Evolutionary conservation across 2,113 vertebrate genomes (phyloP).

Genomic region (Gasterosteus nipponicus): DNA sequence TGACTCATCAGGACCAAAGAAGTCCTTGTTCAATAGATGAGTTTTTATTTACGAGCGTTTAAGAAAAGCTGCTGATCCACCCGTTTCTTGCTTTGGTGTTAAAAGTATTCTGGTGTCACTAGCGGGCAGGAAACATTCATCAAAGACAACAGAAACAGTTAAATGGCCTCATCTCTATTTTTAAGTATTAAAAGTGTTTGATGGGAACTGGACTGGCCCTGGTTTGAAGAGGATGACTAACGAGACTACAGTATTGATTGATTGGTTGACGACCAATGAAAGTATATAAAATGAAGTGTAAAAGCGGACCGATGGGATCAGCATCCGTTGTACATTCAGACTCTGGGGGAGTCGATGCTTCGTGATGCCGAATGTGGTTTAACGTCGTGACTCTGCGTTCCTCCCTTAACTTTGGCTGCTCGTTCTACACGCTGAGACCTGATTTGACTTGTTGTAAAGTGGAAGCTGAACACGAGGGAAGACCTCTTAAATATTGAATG

Average conservation of each 20-base stretch:
- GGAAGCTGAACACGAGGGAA: constrained; percentile 8
- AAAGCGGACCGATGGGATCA: too few relatives aligned
- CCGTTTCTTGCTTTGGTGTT: neutral
- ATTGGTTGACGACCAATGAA: too few relatives aligned
- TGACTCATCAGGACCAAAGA: too few relatives aligned
- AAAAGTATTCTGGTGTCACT: neutral
- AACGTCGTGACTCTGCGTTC: neutral
- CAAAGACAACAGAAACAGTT: neutral
- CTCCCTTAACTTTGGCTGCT: neutral
- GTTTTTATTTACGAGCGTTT: neutral
- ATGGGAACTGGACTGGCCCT: neutral
- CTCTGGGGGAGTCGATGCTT: too few relatives aligned
- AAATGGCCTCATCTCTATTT: too few relatives aligned
- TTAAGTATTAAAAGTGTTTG: neutral
- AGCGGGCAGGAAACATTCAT: neutral
- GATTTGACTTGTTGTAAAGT: constrained; percentile 9
- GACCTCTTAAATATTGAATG: constrained; percentile 45
- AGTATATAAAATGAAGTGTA: too few relatives aligned
- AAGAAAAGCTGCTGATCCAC: too few relatives aligned
- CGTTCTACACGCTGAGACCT: neutral
- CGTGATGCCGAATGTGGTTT: neutral
- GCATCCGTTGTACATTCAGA: too few relatives aligned
- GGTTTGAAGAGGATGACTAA: neutral
- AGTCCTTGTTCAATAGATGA: neutral
- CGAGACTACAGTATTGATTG: neutral